A percentile compares a stretch with the other conserved stretches of the same genome.
Evolutionary conservation across 30 jellyfish, hydroid and myxozoan species (phyloP).

Genomic region (Aurelia sp.): DNA sequence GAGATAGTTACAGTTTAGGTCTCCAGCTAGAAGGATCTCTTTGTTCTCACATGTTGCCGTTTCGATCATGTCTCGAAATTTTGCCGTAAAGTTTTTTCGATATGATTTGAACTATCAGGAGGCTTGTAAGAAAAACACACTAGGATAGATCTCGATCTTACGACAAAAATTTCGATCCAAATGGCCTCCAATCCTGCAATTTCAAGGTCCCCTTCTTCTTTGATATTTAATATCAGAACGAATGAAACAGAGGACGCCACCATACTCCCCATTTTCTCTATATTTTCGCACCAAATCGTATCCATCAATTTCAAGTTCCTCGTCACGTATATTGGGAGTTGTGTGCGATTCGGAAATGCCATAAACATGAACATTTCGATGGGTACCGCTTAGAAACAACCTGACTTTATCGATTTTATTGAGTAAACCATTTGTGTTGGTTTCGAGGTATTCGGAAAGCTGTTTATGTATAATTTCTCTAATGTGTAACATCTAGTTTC

Average conservation of each 20-base stretch:
- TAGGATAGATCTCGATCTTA: constrained; percentile 43
- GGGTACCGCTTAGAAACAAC: constrained; percentile 29
- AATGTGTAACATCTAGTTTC: too few relatives aligned
- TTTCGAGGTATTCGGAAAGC: too few relatives aligned
- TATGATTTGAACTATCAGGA: constrained; percentile 58
- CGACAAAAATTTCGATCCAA: constrained; percentile 65
- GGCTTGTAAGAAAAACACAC: constrained; percentile 63
- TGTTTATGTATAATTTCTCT: too few relatives aligned
- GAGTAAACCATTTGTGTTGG: constrained; percentile 55
- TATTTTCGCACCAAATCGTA: constrained; percentile 53
- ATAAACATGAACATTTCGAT: constrained; percentile 55
- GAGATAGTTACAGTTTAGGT: constrained; percentile 63
- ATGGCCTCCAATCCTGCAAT: constrained; percentile 58
- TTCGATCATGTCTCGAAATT: constrained; percentile 51
- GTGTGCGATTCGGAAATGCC: constrained; percentile 49
- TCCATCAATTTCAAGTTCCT: constrained; percentile 39
- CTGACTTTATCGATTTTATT: constrained; percentile 28
- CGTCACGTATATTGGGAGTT: constrained; percentile 22
- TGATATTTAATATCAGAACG: constrained; percentile 48
- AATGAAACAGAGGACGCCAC: constrained; percentile 17
- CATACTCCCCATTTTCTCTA: constrained; percentile 49
- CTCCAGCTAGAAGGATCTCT: constrained; percentile 72
- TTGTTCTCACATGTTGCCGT: constrained; percentile 64
- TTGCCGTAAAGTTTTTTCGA: constrained; percentile 52
- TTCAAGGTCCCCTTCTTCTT: constrained; percentile 52